Evolutionary conservation across 1,140 invertebrate genomes (phyloP).

Genomic region (Pomacea maculata): DNA sequence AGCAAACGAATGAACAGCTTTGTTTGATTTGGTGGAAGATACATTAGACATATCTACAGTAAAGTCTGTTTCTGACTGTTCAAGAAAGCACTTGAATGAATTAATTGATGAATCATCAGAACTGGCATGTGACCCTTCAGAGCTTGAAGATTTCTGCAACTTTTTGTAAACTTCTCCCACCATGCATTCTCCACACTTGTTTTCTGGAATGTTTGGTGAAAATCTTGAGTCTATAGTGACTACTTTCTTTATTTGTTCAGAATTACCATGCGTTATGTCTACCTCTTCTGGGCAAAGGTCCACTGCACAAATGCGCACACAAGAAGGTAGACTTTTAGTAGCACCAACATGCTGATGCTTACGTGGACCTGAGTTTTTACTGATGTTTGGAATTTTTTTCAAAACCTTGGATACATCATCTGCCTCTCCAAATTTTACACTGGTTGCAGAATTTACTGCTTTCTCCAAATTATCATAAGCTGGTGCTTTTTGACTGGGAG

Average conservation of each 20-base stretch:
- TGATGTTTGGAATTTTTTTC: conserved; percentile 1
- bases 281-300: background rate
- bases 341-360: background rate
- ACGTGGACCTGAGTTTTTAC: no score
- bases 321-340: background rate
- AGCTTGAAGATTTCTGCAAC: background rate
- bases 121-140: background rate
- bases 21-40: background rate
- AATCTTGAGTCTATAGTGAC: background rate
- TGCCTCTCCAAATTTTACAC: background rate
- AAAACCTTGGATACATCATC: background rate
- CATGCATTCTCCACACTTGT: background rate
- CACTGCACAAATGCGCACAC: conserved; percentile 5
- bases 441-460: background rate
- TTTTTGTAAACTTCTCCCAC: background rate
- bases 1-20: background rate
- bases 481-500: background rate
- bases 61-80: background rate
- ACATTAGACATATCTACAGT: background rate
- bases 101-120: background rate
- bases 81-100: background rate
- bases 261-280: background rate
- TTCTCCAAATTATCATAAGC: background rate
- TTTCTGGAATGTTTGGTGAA: background rate
- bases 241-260: background rate